Conservation (phyloP, 2,113 vertebrate species). For the Cyanoramphus novaezelandiae region DNA sequence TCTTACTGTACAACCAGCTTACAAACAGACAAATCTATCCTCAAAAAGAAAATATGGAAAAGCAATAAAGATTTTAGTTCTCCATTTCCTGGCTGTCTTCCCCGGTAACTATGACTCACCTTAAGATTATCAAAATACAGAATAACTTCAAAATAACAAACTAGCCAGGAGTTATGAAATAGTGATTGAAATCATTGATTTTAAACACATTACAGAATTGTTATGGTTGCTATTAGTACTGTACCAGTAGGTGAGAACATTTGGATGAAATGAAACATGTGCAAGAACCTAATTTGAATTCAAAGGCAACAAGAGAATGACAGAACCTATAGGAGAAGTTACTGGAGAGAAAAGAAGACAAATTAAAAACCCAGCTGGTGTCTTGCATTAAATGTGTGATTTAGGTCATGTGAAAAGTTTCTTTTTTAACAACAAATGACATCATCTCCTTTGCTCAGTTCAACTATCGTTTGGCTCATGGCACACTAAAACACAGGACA, state of each 20-base stretch:
- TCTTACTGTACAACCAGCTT: neutral
- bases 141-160: slow-evolving; percentile 22
- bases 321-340: neutral
- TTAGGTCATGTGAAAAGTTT: neutral
- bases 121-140: slow-evolving; percentile 1
- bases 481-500: neutral
- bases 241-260: neutral
- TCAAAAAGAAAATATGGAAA: slow-evolving; percentile 26
- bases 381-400: neutral
- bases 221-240: neutral
- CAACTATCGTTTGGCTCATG: neutral
- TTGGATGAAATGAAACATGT: neutral
- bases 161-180: neutral
- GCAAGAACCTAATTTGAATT: neutral
- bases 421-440: slow-evolving; percentile 22
- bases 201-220: neutral
- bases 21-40: neutral
- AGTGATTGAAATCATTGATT: neutral
- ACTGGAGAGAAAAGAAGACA: neutral
- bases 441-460: neutral
- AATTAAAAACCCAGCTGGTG: neutral
- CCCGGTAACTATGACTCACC: slow-evolving; percentile 13
- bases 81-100: slow-evolving; percentile 24
- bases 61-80: slow-evolving; percentile 44
- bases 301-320: neutral